Evolutionary conservation across 2,888 invertebrate genomes (phyloP).

Genomic region (Amiota minor): DNA sequence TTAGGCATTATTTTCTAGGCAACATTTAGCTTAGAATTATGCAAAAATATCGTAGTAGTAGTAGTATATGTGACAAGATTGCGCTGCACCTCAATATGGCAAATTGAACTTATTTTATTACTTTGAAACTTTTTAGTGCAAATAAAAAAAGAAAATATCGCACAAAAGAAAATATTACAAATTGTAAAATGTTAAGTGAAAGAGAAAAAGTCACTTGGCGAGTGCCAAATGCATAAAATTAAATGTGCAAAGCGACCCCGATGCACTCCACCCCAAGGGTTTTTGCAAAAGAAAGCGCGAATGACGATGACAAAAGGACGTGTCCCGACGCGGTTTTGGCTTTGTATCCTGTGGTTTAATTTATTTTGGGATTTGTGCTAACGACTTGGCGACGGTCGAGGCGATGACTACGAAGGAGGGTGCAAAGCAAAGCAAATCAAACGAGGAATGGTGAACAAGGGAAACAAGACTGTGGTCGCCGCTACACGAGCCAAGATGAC

Average conservation of each 20-base stretch:
- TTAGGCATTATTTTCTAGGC: too few species aligned
- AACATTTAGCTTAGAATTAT: too few species aligned
- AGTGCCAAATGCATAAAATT: slow-evolving; percentile 17
- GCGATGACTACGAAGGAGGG: not conserved
- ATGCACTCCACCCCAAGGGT: too few species aligned
- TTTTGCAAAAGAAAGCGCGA: not conserved
- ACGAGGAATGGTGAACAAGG: not conserved
- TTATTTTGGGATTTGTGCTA: slow-evolving; percentile 38
- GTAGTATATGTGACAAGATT: too few species aligned
- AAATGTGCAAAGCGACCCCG: not conserved
- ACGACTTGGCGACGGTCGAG: slow-evolving; percentile 19
- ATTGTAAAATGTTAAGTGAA: too few species aligned
- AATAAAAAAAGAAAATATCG: too few species aligned
- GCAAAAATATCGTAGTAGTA: too few species aligned
- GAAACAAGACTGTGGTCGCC: slow-evolving; percentile 7
- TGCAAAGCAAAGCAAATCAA: too few species aligned
- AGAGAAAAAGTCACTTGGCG: not conserved
- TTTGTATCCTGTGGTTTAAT: slow-evolving; percentile 34
- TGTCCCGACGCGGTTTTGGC: slow-evolving; percentile 39
- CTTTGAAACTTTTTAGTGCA: too few species aligned
- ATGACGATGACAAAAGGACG: slow-evolving; percentile 12
- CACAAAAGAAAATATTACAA: too few species aligned
- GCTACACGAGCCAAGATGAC: slow-evolving; percentile 33
- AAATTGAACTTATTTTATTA: too few species aligned
- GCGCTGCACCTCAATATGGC: too few species aligned